Percentiles rank a stretch among this genome's conserved stretches.
These are phyloP conservation scores for Pemphredon lugubris DNA, from an alignment of 2,888 invertebrate genomes.

Conservation along the genomic window DNA sequence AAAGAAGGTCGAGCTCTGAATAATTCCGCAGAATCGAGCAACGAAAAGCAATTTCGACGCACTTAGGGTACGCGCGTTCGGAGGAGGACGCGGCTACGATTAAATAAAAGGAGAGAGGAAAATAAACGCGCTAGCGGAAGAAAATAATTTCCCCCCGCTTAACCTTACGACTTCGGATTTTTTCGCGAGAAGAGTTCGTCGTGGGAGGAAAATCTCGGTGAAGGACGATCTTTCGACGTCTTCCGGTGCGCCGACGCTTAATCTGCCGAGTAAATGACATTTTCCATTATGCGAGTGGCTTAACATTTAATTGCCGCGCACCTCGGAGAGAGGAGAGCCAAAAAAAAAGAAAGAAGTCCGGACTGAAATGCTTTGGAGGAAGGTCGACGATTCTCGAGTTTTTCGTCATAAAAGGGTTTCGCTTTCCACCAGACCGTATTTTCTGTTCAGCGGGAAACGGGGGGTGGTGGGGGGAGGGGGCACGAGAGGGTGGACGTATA, in stretches of 20 bases:
- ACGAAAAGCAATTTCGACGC: no score
- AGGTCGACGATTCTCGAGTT: slow-evolving; percentile 22
- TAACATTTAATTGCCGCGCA: slow-evolving; percentile 21
- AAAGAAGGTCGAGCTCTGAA: no score
- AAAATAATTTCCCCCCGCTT: no score
- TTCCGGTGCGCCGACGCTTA: neutral
- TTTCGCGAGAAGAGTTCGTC: no score
- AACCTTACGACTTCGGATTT: no score
- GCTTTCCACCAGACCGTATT: neutral
- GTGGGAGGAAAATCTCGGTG: no score
- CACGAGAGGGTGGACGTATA: neutral
- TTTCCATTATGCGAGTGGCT: slow-evolving; percentile 1
- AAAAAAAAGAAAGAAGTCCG: neutral
- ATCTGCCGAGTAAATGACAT: neutral
- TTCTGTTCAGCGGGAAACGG: slow-evolving; percentile 3
- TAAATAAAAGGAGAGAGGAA: no score
- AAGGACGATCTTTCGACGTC: neutral
- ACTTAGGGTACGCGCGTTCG: no score
- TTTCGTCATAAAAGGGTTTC: slow-evolving; percentile 19
- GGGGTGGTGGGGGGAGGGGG: slow-evolving; percentile 3
- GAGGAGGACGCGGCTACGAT: no score
- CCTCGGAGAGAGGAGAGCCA: neutral
- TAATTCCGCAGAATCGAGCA: no score
- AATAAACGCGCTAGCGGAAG: no score
- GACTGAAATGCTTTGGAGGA: slow-evolving; percentile 2